These are phyloP conservation scores for Marcusenius ussheri DNA, from an alignment of 2,113 vertebrate species.

Conservation along the genomic window DNA sequence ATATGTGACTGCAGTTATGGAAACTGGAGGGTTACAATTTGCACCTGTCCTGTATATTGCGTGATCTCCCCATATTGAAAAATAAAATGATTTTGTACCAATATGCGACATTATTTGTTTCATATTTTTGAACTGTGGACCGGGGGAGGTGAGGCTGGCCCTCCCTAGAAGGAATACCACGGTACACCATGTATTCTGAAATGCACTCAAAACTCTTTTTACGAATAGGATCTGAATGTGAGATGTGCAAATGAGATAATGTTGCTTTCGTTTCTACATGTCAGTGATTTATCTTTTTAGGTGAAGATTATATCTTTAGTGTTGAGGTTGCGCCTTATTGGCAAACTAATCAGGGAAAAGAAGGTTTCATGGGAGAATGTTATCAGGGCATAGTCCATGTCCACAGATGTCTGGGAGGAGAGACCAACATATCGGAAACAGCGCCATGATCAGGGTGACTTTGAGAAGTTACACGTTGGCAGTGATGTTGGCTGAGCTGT, in stretches of 20 bases:
- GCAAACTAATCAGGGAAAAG: not conserved
- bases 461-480: slow-evolving; percentile 14
- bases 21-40: not conserved
- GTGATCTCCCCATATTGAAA: not conserved
- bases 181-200: not conserved
- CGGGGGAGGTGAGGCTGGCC: not conserved
- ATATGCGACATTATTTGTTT: not conserved
- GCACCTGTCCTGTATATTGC: not conserved
- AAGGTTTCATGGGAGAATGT: not conserved
- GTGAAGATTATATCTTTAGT: not conserved
- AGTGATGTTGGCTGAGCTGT: not conserved
- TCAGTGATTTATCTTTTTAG: not conserved
- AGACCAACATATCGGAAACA: not conserved
- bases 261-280: not conserved
- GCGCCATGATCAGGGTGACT: not conserved
- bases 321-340: not conserved
- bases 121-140: not conserved
- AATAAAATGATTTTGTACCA: not conserved
- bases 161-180: not conserved
- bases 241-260: not conserved
- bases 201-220: too few relatives aligned
- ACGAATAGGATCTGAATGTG: not conserved
- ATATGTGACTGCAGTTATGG: not conserved
- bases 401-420: not conserved
- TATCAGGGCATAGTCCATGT: not conserved